Evolutionary conservation across 1,140 invertebrate genomes (phyloP), one percentile per base, ranked within the genome.

Genomic region (Zaprionus capensis): DNA sequence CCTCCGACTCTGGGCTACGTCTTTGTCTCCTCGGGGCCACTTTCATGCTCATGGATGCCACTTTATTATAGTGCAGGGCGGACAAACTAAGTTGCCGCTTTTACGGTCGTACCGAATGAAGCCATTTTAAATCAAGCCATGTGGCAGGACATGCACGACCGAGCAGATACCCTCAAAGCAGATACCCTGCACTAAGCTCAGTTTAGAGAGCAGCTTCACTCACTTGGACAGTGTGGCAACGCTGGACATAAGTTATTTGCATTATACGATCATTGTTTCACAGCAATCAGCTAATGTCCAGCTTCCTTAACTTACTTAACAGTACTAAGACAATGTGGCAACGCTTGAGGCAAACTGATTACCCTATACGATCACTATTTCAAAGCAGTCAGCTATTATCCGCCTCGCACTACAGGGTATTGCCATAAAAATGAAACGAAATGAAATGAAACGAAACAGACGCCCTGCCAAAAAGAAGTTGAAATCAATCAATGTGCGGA

Each of bases 401-500:
- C 15, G 34, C 12, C 17, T 51, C 1, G 7, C 11, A 9, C 1
- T 49, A 34, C 63, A 73, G 67, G 34, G 67, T 71, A 64, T 75
- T 14, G 2, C 24, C 12, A 26, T 51, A 49, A 71, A 62, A 58
- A 22, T 44, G 51, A 70, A 61, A 55, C 20, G 22, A 38, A 61
- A n/a, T 63, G 36, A 36, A 22, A 26, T 46, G 49, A 68, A 62
- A 63, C 17, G 22, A 41, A 62, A 17, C 69, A 57, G 41, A 61
- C 36, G 44, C 58, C 49, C 59, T 22, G 58, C 28, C 36, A 9
- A 46, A 61, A 44, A 62, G 51, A 70, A 65, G 67, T 61, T 63
- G 65, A 66, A 86, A 86, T 86, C 83, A 87, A 86, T 86, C 83
- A 83, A 79, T 57, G 68, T 38, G 22, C 36, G 15, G 51, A n/a